Conservation (phyloP, 2,113 vertebrate genomes). For the Rhegmatorhina hoffmannsi region DNA sequence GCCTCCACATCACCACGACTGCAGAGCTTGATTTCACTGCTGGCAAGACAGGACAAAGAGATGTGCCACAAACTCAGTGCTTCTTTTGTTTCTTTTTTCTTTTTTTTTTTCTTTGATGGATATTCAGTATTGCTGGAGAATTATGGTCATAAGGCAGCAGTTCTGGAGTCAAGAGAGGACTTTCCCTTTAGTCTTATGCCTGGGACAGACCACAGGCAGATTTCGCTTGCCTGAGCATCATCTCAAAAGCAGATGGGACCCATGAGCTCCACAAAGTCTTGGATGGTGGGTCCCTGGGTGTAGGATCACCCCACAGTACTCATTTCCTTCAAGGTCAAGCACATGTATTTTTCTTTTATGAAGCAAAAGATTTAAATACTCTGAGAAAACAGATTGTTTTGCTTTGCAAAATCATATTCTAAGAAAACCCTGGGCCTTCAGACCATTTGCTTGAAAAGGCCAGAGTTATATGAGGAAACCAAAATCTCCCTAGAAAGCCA, state of each 20-base stretch:
- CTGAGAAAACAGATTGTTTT: not conserved
- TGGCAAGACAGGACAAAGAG: not conserved
- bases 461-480: not conserved
- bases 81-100: fast-evolving
- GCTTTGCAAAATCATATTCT: not conserved
- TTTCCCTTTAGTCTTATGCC: not conserved
- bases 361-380: not conserved
- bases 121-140: not conserved
- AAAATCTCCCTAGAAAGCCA: not conserved
- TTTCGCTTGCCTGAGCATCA: not conserved
- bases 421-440: not conserved
- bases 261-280: not conserved
- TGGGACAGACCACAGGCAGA: not conserved
- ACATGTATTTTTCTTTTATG: not conserved
- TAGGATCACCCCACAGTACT: not conserved
- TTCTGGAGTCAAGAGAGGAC: not conserved
- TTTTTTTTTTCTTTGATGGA: not conserved
- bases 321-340: not conserved
- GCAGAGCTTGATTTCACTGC: not conserved
- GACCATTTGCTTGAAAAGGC: not conserved
- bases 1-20: fast-evolving
- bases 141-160: fast-evolving
- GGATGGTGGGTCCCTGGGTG: not conserved
- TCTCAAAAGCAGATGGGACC: not conserved
- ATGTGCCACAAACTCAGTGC: too few species aligned